These are phyloP conservation scores for Parazoanthus darwini DNA, from an alignment of 92 coral and sea anemone species.

Conservation along the genomic window DNA sequence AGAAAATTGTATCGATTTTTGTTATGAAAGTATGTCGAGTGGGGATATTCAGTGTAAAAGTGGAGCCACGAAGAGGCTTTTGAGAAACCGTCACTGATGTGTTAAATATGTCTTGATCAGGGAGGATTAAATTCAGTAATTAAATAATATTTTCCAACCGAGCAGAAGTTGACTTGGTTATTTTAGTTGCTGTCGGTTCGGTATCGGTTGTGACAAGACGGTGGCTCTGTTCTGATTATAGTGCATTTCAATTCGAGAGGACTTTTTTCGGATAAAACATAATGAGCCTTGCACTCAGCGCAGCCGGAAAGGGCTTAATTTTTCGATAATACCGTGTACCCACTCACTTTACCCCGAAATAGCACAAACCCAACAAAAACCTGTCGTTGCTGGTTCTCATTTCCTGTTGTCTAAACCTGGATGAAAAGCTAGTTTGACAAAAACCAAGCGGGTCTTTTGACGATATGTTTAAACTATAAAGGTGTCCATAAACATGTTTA, in stretches of 20 bases:
- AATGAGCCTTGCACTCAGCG: neutral
- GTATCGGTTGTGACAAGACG: neutral
- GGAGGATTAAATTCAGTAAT: neutral
- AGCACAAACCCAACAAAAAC: neutral
- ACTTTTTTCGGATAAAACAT: neutral
- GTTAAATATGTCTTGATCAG: neutral
- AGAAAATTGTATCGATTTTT: no score
- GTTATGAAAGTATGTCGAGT: neutral
- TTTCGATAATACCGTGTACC: constrained; percentile 2
- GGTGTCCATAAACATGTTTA: neutral
- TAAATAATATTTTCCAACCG: neutral
- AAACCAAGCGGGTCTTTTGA: constrained; percentile 33
- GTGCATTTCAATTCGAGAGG: neutral
- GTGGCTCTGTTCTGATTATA: neutral
- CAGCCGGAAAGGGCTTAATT: constrained; percentile 23
- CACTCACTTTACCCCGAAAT: constrained; percentile 1
- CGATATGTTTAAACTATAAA: constrained; percentile 3
- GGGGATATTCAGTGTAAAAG: neutral
- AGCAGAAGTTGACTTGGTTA: neutral
- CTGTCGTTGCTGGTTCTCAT: neutral
- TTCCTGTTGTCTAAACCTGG: constrained; percentile 33
- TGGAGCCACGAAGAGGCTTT: neutral
- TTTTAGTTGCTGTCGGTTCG: neutral
- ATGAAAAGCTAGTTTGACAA: constrained; percentile 27
- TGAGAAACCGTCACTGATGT: neutral